Percentiles rank a stretch among this genome's conserved stretches.
phyloP scores from a whole-genome alignment of 2,113 vertebrate species.

The Sinosuthora webbiana region DNA sequence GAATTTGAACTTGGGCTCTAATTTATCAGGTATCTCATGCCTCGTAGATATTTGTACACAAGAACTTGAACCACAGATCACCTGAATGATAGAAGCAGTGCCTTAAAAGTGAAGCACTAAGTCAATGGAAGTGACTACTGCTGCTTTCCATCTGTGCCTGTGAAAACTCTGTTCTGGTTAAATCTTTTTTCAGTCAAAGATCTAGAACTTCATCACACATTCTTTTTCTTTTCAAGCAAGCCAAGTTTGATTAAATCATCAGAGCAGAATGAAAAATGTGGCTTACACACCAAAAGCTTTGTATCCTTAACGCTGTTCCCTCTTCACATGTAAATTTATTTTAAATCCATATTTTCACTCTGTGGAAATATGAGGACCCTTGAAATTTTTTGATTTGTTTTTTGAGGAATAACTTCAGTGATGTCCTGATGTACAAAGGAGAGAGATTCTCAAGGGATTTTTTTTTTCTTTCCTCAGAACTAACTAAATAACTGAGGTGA shows the following conservation, averaged over 20 bases:
- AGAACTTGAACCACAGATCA: background rate
- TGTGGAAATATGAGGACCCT: background rate
- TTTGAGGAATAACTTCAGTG: background rate
- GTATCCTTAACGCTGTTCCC: background rate
- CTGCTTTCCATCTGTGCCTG: background rate
- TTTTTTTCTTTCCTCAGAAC: background rate
- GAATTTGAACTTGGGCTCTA: background rate
- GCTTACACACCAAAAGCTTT: background rate
- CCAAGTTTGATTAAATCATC: background rate
- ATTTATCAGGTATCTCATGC: background rate
- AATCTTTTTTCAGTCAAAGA: background rate
- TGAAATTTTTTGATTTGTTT: background rate
- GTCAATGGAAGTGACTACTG: background rate
- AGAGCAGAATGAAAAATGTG: background rate
- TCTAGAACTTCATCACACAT: background rate
- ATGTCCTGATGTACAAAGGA: background rate
- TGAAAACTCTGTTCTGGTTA: background rate
- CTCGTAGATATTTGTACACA: background rate
- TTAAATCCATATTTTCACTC: background rate
- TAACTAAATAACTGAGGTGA: background rate
- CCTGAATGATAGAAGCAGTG: background rate
- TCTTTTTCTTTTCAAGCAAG: background rate
- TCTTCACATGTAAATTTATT: background rate
- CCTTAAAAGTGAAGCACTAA: background rate
- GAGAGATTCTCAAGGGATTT: background rate